phyloP scores from a whole-genome alignment of 2,888 invertebrate species.

The Rutpela maculata region DNA sequence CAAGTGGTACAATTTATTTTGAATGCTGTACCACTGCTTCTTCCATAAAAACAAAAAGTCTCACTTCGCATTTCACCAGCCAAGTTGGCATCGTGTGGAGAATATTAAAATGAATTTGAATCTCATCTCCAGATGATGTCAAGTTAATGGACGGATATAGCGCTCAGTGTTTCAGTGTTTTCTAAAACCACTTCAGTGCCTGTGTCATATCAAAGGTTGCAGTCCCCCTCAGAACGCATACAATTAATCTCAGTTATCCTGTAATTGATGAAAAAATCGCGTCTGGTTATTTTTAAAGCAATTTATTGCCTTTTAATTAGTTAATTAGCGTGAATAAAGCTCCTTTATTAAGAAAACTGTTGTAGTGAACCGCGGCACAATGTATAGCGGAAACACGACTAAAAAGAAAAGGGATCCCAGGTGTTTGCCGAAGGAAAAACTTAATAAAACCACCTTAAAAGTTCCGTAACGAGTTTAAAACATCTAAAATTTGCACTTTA shows the following conservation, averaged over 20 bases:
- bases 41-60: no score
- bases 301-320: conserved; percentile 34
- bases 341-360: conserved; percentile 4
- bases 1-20: no score
- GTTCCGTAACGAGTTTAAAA: conserved; percentile 61
- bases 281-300: background rate
- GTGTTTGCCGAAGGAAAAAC: conserved; percentile 64
- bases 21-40: no score
- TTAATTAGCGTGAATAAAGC: conserved; percentile 31
- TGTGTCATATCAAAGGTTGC: no score
- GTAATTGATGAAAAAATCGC: background rate
- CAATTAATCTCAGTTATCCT: background rate
- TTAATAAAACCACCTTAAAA: conserved; percentile 63
- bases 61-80: no score
- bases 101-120: no score
- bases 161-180: no score
- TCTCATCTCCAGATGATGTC: no score
- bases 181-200: no score
- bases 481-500: conserved; percentile 62
- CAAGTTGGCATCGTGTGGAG: no score
- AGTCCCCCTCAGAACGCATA: background rate
- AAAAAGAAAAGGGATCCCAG: conserved; percentile 54
- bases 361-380: background rate
- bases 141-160: no score
- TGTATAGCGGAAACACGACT: conserved; percentile 6